These are phyloP conservation scores for Eupithecia tripunctaria DNA, from an alignment of 2,888 invertebrate species.

Conservation along the genomic window DNA sequence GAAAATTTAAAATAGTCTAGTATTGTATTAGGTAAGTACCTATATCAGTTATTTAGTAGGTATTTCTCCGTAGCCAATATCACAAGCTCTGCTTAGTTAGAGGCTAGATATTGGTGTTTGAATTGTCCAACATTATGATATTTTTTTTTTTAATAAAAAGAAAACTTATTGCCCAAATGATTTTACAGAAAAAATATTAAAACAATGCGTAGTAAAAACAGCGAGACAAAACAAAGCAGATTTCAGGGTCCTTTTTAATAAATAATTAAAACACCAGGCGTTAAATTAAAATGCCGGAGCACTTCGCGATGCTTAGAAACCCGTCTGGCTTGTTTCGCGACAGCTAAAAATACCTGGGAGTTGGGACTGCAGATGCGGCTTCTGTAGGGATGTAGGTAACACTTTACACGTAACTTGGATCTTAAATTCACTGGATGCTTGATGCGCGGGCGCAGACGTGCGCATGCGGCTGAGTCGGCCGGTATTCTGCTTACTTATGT, in stretches of 20 bases:
- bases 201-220: neutral
- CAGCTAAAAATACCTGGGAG: slow-evolving; percentile 70
- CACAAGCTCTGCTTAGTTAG: too few species aligned
- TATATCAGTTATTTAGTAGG: too few species aligned
- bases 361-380: slow-evolving; percentile 55
- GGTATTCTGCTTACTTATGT: slow-evolving; percentile 52
- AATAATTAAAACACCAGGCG: slow-evolving; percentile 30
- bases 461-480: slow-evolving; percentile 49
- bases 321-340: slow-evolving; percentile 59
- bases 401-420: slow-evolving; percentile 55
- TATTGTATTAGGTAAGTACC: too few species aligned
- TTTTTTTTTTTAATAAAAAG: too few species aligned
- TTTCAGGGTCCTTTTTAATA: neutral
- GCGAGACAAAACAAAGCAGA: neutral
- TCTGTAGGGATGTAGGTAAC: slow-evolving; percentile 51
- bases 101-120: too few species aligned
- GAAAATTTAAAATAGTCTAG: too few species aligned
- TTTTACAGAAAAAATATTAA: neutral
- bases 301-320: slow-evolving; percentile 69
- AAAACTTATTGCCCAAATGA: neutral
- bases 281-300: slow-evolving; percentile 34
- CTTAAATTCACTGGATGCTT: slow-evolving; percentile 54
- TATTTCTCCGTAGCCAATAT: too few species aligned
- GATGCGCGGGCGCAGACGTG: slow-evolving; percentile 52
- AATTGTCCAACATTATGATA: too few species aligned